Evolutionary conservation across 2,888 invertebrate species (phyloP).

Genomic region (Mythimna pallens): DNA sequence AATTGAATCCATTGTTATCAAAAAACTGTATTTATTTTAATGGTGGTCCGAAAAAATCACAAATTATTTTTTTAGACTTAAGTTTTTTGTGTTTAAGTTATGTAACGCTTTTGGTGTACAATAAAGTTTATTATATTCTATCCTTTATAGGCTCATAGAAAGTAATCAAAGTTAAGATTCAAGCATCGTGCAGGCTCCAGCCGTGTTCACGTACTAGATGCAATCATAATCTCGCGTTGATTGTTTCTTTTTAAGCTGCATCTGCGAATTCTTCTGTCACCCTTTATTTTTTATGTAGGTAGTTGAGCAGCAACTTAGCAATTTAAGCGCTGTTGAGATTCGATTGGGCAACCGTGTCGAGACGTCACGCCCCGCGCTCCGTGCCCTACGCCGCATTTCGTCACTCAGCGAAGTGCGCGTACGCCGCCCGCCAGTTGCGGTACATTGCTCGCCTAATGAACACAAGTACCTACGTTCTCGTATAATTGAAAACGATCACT

Average conservation of each 20-base stretch:
- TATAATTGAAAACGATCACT: constrained; percentile 18
- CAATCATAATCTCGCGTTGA: constrained; percentile 16
- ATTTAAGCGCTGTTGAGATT: constrained; percentile 21
- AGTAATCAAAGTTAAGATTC: constrained; percentile 34
- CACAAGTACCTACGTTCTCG: constrained; percentile 21
- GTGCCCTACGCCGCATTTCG: constrained; percentile 34
- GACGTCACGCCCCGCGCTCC: constrained; percentile 18
- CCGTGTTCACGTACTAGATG: constrained; percentile 9
- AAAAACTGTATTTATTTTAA: too few relatives aligned
- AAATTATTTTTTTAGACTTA: too few relatives aligned
- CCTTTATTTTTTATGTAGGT: constrained; percentile 15
- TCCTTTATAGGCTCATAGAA: constrained; percentile 15
- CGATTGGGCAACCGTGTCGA: constrained; percentile 11
- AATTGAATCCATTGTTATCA: too few relatives aligned
- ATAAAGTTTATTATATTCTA: too few relatives aligned
- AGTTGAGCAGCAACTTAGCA: constrained; percentile 3
- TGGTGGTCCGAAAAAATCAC: too few relatives aligned
- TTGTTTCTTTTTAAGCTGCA: constrained; percentile 18
- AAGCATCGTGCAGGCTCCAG: constrained; percentile 9
- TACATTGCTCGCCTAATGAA: constrained; percentile 38
- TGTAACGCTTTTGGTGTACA: too few relatives aligned
- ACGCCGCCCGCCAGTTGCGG: constrained; percentile 22
- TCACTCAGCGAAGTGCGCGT: constrained; percentile 35
- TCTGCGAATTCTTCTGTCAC: constrained; percentile 19
- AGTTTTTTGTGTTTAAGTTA: too few relatives aligned